Evolutionary conservation across 1,140 invertebrate genomes (phyloP), one percentile per base, ranked within the genome.

Genomic region (Pararge aegeria): DNA sequence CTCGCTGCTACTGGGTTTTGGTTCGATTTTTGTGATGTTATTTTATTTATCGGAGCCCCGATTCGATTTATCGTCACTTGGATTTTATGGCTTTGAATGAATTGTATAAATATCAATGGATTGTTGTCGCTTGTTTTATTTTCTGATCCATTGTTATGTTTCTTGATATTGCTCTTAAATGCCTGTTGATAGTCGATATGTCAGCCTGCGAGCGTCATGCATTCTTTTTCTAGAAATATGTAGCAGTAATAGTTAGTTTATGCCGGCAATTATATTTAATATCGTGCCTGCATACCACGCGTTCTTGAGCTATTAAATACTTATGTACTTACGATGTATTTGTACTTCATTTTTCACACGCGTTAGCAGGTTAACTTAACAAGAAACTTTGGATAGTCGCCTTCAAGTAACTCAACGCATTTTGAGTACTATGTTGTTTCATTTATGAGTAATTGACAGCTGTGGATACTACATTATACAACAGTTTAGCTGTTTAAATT

Each of bases 1-100:
- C 66, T 79, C 65, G 55, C 70, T 66, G 83, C 83, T 87, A 87
- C 83, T 80, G 83, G 75, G 67, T 78, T 82, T 81, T 42, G 64
- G 67, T 73, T 75, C 67, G 66, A 76, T 73, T 68, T 70, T 68
- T 70, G 40, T 62, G 40, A 50, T 69, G 61, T 68, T 71, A 65
- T 69, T 77, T 80, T 75, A 73, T 74, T 75, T 68, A 67, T 73
- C 57, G 57, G 59, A 55, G 53, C 68, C 52, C 27, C 54, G 49
- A 40, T 56, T 51, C 49, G 49, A 66, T 67, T 80, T 78, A 80
- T 80, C 70, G 74, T 69, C 67, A 71, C 68, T 68, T 70, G 62
- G 63, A 59, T 49, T 80, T 79, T 73, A 76, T 64, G 55, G 55
- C 54, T 70, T 60, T 60, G 63, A 66, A 62, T 69, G 64, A 64